Conservation (phyloP, 1,140 invertebrate species). For the Pantala flavescens region DNA sequence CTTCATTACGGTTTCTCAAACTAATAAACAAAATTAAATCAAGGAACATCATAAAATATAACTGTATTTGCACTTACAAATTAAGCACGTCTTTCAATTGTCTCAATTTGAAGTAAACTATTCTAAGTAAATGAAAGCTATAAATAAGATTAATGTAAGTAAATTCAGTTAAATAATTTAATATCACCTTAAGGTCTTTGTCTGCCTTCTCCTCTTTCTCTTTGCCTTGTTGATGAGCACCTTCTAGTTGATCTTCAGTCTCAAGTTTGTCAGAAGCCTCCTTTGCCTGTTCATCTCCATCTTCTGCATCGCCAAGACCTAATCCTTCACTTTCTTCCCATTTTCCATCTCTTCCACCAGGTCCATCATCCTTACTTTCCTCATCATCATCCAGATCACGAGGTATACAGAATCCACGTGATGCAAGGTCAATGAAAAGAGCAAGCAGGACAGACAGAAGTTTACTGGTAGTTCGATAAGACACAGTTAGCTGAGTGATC, state of each 20-base stretch:
- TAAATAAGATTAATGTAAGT: too few relatives aligned
- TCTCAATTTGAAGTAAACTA: too few relatives aligned
- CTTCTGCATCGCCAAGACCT: slow-evolving; percentile 87
- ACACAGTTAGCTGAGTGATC: slow-evolving; percentile 59
- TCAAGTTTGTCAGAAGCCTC: slow-evolving; percentile 93
- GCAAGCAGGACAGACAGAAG: slow-evolving; percentile 70
- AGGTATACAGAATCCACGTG: slow-evolving; percentile 82
- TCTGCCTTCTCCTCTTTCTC: slow-evolving; percentile 57
- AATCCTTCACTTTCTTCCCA: slow-evolving; percentile 45
- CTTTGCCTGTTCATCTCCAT: slow-evolving; percentile 81
- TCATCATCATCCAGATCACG: slow-evolving; percentile 63
- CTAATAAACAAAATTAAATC: too few relatives aligned
- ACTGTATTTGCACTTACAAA: too few relatives aligned
- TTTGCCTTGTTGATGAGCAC: slow-evolving; percentile 66
- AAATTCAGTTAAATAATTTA: slow-evolving; percentile 16
- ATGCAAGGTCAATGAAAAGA: slow-evolving; percentile 72
- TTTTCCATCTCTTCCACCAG: slow-evolving; percentile 42
- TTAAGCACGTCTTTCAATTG: too few relatives aligned
- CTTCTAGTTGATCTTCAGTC: slow-evolving; percentile 89
- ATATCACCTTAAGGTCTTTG: slow-evolving; percentile 55
- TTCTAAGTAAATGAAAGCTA: too few relatives aligned
- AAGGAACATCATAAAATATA: too few relatives aligned
- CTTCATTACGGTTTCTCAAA: too few relatives aligned
- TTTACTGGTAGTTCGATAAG: slow-evolving; percentile 68
- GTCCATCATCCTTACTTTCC: slow-evolving; percentile 49